These are phyloP conservation scores for Chelmon rostratus DNA, from an alignment of 2,797 vertebrate genomes.

Conservation along the genomic window DNA sequence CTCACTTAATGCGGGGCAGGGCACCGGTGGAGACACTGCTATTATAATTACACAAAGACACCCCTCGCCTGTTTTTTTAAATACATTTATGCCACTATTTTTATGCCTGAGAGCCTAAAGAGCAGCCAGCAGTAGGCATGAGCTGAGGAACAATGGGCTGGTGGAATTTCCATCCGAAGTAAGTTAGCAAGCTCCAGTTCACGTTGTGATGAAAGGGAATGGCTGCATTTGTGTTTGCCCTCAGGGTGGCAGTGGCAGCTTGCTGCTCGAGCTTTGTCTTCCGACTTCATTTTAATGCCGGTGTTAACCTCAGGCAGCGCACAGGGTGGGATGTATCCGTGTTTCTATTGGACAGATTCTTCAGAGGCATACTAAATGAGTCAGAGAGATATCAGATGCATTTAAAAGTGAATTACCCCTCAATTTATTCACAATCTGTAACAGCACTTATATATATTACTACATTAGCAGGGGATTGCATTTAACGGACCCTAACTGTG, in stretches of 20 bases:
- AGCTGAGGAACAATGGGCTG: slow-evolving; percentile 10
- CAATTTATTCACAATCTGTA: background rate
- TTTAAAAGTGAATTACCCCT: slow-evolving; percentile 7
- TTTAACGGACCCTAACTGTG: background rate
- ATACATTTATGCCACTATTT: background rate
- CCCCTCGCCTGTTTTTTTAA: background rate
- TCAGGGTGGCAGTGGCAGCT: slow-evolving; percentile 7
- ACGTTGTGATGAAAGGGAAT: slow-evolving; percentile 41
- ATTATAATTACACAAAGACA: background rate
- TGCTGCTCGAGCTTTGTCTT: slow-evolving; percentile 25
- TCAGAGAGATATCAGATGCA: slow-evolving; percentile 17
- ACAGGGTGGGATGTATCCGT: background rate
- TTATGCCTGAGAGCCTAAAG: background rate
- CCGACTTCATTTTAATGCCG: slow-evolving; percentile 32
- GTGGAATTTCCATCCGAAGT: slow-evolving; percentile 21
- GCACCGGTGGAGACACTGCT: background rate
- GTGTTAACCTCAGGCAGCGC: slow-evolving; percentile 16
- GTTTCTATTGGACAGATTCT: slow-evolving; percentile 14
- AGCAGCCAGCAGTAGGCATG: slow-evolving; percentile 17
- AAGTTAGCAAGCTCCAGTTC: slow-evolving; percentile 36
- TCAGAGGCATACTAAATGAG: background rate
- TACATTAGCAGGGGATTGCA: background rate
- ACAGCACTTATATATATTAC: background rate
- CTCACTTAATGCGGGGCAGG: background rate
- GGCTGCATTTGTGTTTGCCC: slow-evolving; percentile 34